Base-by-base conservation (phyloP, 2,113 vertebrate genomes). In the Gasterosteus nipponicus region DNA sequence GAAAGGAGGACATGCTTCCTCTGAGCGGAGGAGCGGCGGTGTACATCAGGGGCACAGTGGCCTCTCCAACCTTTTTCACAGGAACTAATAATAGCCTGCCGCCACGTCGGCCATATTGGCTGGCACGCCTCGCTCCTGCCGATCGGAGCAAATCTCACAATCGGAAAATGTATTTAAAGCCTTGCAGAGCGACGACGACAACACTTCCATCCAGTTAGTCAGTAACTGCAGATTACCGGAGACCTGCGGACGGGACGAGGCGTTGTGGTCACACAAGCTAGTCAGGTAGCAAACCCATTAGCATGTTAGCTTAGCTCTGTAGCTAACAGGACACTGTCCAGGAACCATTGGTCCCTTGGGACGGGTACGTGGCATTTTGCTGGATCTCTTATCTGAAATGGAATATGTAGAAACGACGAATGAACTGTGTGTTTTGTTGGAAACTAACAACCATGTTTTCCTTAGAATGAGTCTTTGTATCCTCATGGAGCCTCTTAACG, bases 1-100 rank as follows among this genome's bases (percentile, higher is more conserved):
- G 41, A 83, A 79, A 85, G 75, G 75, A 83, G 77, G 84, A 84
- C 80, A 82, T 47, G 77, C 64, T 74, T 83, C 42, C 44, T 47
- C 69, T 59, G 77, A 85, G 79, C 77, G 61, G 54, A 74, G 41
- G 54, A 63, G 73, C 16, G 51, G 66, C 69, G 44, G 51, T 31
- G n/a, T 73, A 63, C 67, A 77, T 72, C 61, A 69, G 65, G 69
- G 63, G 68, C 59, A 69, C 59, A 69, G 58, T 16, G 59, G 54
- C 62, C 58, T 11, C 4, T 70, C 57, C 54, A 53, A 64, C 29
- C 10, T 58, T 59, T 33, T 75, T 78, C 33, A 74, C 35, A 42
- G 46, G 1, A 69, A 29, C 71, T 47, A 57, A 69, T 74, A 73
- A 76, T 59, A 77, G 51, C 53, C 41, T 38, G 16, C 10, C 63